These are phyloP conservation scores for Philopotamus ludificatus DNA, from an alignment of 1,140 invertebrate genomes.

Conservation along the genomic window DNA sequence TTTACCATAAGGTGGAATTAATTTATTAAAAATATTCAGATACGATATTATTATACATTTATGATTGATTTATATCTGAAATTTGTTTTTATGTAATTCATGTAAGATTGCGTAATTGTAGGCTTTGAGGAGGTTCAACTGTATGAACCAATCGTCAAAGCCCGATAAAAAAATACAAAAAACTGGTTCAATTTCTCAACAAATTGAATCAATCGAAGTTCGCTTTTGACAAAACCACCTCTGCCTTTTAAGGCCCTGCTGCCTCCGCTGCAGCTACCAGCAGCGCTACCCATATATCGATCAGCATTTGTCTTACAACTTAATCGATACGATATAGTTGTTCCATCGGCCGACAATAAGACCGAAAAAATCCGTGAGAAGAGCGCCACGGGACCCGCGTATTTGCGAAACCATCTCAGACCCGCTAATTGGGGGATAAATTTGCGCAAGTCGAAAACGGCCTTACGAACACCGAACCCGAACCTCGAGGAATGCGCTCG, in stretches of 20 bases:
- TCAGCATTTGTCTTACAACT: background rate
- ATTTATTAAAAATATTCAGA: too few species aligned
- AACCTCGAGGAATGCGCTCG: background rate
- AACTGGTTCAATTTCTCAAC: background rate
- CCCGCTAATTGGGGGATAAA: constrained; percentile 5
- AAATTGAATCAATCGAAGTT: background rate
- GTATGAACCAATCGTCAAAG: too few species aligned
- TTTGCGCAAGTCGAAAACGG: background rate
- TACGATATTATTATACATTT: too few species aligned
- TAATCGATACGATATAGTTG: too few species aligned
- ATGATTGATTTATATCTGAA: too few species aligned
- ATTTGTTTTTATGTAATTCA: too few species aligned
- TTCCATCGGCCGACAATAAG: background rate
- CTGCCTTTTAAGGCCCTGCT: background rate
- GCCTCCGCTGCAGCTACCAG: background rate
- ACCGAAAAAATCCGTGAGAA: background rate
- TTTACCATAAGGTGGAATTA: too few species aligned
- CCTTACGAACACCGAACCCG: background rate
- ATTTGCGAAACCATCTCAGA: background rate
- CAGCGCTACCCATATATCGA: too few species aligned
- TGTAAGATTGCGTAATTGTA: too few species aligned
- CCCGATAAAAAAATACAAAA: too few species aligned
- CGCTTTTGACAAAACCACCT: background rate
- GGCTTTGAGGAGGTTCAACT: too few species aligned
- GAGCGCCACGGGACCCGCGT: too few species aligned